Evolutionary conservation across 2,888 invertebrate genomes (phyloP).

Genomic region (Priocnemis perturbator): DNA sequence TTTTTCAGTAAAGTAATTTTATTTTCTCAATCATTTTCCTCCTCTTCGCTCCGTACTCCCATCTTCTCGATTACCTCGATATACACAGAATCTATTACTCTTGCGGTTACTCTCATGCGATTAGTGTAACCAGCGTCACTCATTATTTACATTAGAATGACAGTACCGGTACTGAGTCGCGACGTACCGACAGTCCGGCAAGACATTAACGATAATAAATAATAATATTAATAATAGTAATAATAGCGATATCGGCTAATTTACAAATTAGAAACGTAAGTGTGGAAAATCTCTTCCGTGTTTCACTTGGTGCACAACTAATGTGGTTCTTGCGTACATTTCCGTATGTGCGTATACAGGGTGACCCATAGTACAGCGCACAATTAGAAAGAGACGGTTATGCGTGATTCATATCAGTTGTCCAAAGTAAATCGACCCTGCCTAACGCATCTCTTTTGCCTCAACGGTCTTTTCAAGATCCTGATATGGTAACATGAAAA

Average conservation of each 20-base stretch:
- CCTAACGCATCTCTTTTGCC: no score
- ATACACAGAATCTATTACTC: conserved; percentile 46
- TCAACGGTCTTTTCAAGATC: no score
- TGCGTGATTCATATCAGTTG: no score
- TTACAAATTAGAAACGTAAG: conserved; percentile 45
- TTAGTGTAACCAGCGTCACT: conserved; percentile 31
- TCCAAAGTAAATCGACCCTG: no score
- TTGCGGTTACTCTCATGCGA: neutral
- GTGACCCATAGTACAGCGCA: no score
- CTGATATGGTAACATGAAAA: no score
- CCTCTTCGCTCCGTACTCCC: conserved; percentile 25
- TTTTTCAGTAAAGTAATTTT: conserved; percentile 72
- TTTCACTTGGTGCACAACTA: conserved; percentile 16
- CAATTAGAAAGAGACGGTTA: no score
- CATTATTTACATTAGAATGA: conserved; percentile 49
- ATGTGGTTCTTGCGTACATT: neutral
- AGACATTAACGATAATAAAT: conserved; percentile 45
- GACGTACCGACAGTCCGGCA: conserved; percentile 33
- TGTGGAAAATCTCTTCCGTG: conserved; percentile 20
- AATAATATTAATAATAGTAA: conserved; percentile 36
- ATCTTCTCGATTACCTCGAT: conserved; percentile 39
- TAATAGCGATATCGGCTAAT: conserved; percentile 31
- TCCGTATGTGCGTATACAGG: neutral
- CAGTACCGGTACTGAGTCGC: conserved; percentile 14
- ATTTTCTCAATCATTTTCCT: conserved; percentile 58